Evolutionary conservation across 2,888 invertebrate genomes (phyloP), one percentile per base, ranked within the genome.

Genomic region (Papilio protenor): DNA sequence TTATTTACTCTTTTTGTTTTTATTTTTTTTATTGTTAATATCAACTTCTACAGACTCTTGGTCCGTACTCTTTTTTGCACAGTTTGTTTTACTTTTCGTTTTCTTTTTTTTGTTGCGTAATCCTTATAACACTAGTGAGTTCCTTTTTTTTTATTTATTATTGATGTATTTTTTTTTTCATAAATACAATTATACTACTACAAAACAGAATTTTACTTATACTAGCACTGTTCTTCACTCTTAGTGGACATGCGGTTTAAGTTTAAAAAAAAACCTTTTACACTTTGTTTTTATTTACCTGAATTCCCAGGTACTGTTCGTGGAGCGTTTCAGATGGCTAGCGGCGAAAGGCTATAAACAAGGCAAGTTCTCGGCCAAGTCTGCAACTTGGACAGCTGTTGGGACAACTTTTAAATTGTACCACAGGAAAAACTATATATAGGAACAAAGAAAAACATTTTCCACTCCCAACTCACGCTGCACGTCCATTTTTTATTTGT

Each of bases 381-480:
- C 12, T 45, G 12, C 11, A 66, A 66, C 40, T 66, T 21, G 45
- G 66, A 66, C 66, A 66, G 66, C 45, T 66, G 66, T 45, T 21
- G 66, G 66, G 66, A 66, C 66, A 66, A 66, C 40, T 66, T 66
- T 66, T 66, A 66, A 66, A 66, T 66, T 66, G 66, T 66, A 66
- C 66, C 66, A n/a, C 45, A 45, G 66, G 66, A 66, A 66, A 66
- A 66, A 66, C 66, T 66, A 45, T 66, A 64, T 64, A 33, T 8
- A 33, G n/a, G 66, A 66, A 66, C 40, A 66, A 66, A 66, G 66
- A 66, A 66, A 66, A 66, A 66, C 66, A 66, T 40, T 66, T 66
- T 66, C 66, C n/a, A 66, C 66, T 66, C 45, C 11, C n/a, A 45
- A 40, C 66, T 66, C 21, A 40, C 66, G 45, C 40, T 66, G 10